Evolutionary conservation across 2,888 invertebrate species (phyloP).

Genomic region (Pachymerium ferrugineum): DNA sequence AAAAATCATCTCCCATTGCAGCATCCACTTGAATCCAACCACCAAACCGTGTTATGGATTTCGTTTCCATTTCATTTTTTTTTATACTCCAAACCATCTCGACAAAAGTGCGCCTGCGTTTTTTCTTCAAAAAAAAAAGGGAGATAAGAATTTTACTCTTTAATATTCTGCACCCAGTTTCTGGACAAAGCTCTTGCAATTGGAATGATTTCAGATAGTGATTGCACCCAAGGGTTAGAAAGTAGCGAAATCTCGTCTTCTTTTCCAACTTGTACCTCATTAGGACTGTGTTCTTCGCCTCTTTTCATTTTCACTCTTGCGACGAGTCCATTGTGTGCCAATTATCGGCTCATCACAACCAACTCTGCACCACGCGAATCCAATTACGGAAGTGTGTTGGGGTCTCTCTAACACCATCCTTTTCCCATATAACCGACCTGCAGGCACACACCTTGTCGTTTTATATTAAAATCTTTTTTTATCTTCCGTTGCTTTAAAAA

Average conservation of each 20-base stretch:
- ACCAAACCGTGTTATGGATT: slow-evolving; percentile 10
- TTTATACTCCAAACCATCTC: not conserved
- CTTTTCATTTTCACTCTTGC: slow-evolving; percentile 10
- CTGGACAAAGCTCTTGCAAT: not conserved
- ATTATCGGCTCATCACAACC: slow-evolving; percentile 5
- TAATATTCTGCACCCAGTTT: not conserved
- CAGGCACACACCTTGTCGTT: not conserved
- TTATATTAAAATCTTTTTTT: slow-evolving; percentile 1
- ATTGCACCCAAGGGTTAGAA: not conserved
- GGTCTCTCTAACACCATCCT: not conserved
- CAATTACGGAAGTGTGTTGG: not conserved
- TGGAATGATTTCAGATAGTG: not conserved
- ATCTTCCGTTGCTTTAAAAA: not conserved
- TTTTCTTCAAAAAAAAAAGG: not conserved
- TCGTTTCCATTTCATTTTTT: slow-evolving; percentile 11
- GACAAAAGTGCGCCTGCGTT: not conserved
- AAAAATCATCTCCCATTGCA: not conserved
- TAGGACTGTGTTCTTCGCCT: not conserved
- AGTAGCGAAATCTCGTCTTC: not conserved
- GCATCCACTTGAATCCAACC: not conserved
- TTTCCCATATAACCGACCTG: not conserved
- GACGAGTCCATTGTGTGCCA: not conserved
- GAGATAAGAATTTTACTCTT: not conserved
- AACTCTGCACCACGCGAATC: slow-evolving; percentile 17
- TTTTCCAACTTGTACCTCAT: slow-evolving; percentile 2